Evolutionary conservation across 2,797 vertebrate genomes (phyloP), one percentile per base, ranked within the genome.

Genomic region (Halcyon smyrnensis): DNA sequence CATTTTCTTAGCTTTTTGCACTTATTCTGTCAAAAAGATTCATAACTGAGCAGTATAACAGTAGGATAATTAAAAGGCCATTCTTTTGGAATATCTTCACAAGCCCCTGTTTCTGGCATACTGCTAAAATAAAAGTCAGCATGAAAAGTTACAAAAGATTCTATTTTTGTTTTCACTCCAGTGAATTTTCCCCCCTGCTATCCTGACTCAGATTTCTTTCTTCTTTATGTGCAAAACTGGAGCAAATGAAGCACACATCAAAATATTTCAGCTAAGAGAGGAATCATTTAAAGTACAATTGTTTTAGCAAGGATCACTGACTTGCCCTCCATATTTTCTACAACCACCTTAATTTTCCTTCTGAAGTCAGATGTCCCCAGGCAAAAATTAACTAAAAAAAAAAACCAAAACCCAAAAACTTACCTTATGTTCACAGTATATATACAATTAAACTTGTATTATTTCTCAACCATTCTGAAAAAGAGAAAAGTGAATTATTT

Each of bases 121-220:
- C 15, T 95, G 80, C 74, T 91, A 70, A 87, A 96, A 94, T 74
- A 89, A 91, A 95, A 96, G 83, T 79, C 90, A 94, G 80, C 69
- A 62, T 89, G 91, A 87, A 84, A 90, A 84, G 41, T 91, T 93
- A 79, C 67, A 94, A 93, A 96, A 96, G 37, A 90, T 70, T 94
- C 91, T 96, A 96, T 94, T 95, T 96, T 96, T 97, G 76, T 92
- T 95, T 95, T 95, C 70, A 88, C 80, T 68, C 64, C 70, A 96
- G 45, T 77, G 39, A 91, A 70, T 84, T 63, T 53, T 41, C 64
- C 70, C 92, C 73, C 87, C 82, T 41, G 51, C 87, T 84, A 92
- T 74, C 63, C 88, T 50, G 30, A 89, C 80, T 92, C 67, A 43
- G 50, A 94, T 94, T 93, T 71, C 75, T 88, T 93, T 89, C 53